Base-by-base conservation (phyloP, 1,140 invertebrate genomes). In the Cepaea nemoralis region DNA sequence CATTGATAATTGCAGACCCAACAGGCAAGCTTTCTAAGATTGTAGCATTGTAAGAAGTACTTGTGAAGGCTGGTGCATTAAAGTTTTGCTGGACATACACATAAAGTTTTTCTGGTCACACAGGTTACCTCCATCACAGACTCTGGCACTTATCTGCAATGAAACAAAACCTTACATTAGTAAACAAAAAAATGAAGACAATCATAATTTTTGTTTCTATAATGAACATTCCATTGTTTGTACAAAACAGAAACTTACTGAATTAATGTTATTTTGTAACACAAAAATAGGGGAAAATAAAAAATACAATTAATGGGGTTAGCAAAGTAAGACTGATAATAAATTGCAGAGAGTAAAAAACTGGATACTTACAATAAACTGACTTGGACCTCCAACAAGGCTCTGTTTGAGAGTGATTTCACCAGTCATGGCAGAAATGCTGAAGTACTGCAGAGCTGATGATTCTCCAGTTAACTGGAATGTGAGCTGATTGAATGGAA, bases 111-210 rank as follows among this genome's bases (percentile, higher is more conserved):
- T 35, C 10, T 33, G 14, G 33, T 80, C 78, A 80, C 78, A 80
- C 1, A 73, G 35, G 24, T 40, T 40, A 27, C 42, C 67, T 50
- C 78, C 78, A 73, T 80, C 78, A 80, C 78, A 80, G 14, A 73
- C 66, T 73, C 33, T 33, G 0, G n/a, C 78, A 48, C 22, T 48
- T 6, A 69, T 63, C 77, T 79, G 63, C 6, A 63, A 55, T 55
- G 50, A 55, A 5, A 55, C 2, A 55, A 55, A 55, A 14, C 8
- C 50, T 22, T 10, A 10, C 50, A 19, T 14, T 55, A 55, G 2
- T 10, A 55, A 45, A 45, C 42, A 45, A 45, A 45, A 45, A 45
- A 45, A n/a, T n/a, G n/a, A n/a, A n/a, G n/a, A n/a, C n/a, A n/a
- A n/a, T n/a, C n/a, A n/a, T n/a, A n/a, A n/a, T n/a, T n/a, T n/a